Base-by-base conservation (phyloP, 2,113 vertebrate species). In the Archocentrus centrarchus region DNA sequence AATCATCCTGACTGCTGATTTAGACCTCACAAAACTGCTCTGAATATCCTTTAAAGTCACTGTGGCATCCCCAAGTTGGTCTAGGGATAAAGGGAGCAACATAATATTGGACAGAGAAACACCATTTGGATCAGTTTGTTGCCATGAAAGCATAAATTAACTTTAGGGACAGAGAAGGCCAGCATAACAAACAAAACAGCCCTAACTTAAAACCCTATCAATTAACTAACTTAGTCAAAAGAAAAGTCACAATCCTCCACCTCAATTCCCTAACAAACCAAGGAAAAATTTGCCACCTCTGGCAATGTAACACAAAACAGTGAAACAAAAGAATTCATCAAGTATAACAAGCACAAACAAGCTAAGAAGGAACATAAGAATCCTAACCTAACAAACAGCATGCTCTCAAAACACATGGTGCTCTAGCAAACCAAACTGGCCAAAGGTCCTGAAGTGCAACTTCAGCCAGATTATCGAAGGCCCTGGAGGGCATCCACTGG, bases 1-100 rank as follows among this genome's bases (percentile, higher is more conserved):
- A 73, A n/a, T 73, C 47, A 73, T 73, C 27, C 44, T 55, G 3
- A 85, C n/a, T 4, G 73, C 59, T 75, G 75, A 78, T 70, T 53
- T 32, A 61, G 58, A 62, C 70, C 41, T 68, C 39, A 3, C n/a
- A 64, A 11, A 32, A 5, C n/a, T 62, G 24, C 70, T 73, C 47
- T 50, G 50, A 55, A 27, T 55, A 14, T 53, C 27, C 22, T 84
- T 85, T 44, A 55, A 20, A 73, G 44, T 8, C 44, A 73, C 50
- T 68, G 64, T 27, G 22, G 47, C 44, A 39, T 68, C 39, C 64
- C 22, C 64, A 27, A 41, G 39, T 68, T 47, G 64, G 39, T 68
- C 22, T 47, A 68, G 64, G 39, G 44, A 22, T 44, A 68, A 47
- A 22, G 7, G 22, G 39, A 18, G 17, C 39, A 22, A 4, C 63